Percentiles rank a stretch among this genome's conserved stretches.
phyloP scores from a whole-genome alignment of 2,113 vertebrate species.

The Mandrillus leucophaeus region DNA sequence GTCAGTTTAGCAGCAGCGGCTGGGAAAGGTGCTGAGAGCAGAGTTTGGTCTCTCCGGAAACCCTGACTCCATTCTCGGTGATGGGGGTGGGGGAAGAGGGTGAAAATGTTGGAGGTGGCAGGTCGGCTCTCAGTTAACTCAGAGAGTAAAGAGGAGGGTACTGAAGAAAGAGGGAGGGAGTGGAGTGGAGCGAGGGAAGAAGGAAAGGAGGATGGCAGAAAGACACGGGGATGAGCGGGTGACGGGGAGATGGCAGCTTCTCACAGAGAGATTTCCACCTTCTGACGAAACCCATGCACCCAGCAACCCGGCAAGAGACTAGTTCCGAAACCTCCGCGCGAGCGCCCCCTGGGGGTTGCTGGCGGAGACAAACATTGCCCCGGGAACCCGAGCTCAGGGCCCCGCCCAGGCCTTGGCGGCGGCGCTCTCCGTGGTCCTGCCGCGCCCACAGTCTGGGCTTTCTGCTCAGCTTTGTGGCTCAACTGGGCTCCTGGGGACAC shows the following conservation, averaged over 20 bases:
- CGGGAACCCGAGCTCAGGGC: neutral
- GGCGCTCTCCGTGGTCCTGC: neutral
- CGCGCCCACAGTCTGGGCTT: neutral
- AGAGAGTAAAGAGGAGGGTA: conserved; percentile 44
- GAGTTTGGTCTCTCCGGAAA: conserved; percentile 64
- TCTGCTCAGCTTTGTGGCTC: neutral
- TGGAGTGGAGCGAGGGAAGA: neutral
- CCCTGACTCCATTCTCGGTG: conserved; percentile 77
- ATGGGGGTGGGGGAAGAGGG: neutral
- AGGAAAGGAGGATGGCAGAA: neutral
- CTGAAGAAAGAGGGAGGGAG: neutral
- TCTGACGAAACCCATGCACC: conserved; percentile 75
- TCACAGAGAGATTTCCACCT: conserved; percentile 65
- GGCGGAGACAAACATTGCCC: neutral
- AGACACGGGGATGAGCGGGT: neutral
- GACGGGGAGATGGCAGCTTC: conserved; percentile 60
- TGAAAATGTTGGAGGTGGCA: neutral
- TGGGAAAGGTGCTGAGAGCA: conserved; percentile 8
- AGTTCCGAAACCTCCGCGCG: conserved; percentile 44
- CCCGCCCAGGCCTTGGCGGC: neutral
- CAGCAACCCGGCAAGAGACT: neutral
- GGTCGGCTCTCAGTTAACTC: conserved; percentile 47
- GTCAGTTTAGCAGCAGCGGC: conserved; percentile 30
- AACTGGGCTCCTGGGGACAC: neutral
- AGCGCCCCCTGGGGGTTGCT: conserved; percentile 80